phyloP scores from a whole-genome alignment of 2,113 vertebrate genomes.

The Neogale vison region DNA sequence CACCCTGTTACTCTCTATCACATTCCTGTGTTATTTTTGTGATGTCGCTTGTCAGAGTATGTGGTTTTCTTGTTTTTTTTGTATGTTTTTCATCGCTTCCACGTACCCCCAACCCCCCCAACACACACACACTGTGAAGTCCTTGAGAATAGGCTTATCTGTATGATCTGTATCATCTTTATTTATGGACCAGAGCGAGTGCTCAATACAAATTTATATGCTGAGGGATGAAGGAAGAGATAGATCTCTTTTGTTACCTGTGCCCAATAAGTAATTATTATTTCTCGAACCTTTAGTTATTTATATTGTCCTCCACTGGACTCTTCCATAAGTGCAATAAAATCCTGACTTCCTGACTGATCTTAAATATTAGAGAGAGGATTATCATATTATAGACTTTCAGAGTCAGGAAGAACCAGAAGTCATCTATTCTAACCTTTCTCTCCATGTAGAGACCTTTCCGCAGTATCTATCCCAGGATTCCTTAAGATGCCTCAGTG shows the following conservation, averaged over 20 bases:
- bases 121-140: background rate
- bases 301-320: background rate
- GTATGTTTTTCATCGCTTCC: background rate
- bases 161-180: background rate
- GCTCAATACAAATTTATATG: background rate
- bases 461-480: background rate
- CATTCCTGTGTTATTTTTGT: constrained; percentile 15
- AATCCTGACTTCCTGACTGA: constrained; percentile 35
- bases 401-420: constrained; percentile 2
- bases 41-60: background rate
- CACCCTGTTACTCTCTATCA: background rate
- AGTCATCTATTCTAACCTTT: background rate
- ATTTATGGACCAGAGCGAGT: background rate
- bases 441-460: background rate
- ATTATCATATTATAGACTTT: constrained; percentile 18
- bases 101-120: background rate
- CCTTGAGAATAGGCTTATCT: background rate
- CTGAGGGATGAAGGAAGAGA: background rate
- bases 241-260: background rate
- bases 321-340: background rate
- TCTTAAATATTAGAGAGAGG: background rate
- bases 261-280: background rate
- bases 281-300: constrained; percentile 9
- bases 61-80: constrained; percentile 1
- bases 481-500: background rate